These are phyloP conservation scores for Empis stercorea DNA, from an alignment of 2,888 invertebrate genomes.

Conservation along the genomic window DNA sequence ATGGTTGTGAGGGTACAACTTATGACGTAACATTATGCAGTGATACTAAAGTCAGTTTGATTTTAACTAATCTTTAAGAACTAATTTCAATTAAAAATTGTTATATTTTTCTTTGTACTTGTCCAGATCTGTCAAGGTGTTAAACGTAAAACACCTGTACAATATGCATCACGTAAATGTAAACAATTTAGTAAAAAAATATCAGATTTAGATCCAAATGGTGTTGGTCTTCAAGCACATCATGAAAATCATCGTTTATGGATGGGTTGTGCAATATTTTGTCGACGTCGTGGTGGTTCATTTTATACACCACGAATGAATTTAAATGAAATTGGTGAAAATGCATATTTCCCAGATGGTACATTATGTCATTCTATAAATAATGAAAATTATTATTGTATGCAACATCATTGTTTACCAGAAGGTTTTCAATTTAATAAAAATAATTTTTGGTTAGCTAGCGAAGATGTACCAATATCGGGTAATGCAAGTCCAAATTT, in stretches of 20 bases:
- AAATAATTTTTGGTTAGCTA: constrained; percentile 39
- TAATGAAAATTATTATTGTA: constrained; percentile 52
- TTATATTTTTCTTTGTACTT: constrained; percentile 23
- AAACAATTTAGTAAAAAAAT: constrained; percentile 46
- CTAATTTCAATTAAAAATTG: background rate
- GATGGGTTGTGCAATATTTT: constrained; percentile 72
- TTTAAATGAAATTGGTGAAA: constrained; percentile 56
- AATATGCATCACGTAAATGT: constrained; percentile 52
- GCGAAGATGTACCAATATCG: constrained; percentile 45
- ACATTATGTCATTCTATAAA: constrained; percentile 64
- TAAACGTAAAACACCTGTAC: constrained; percentile 39
- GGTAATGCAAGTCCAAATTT: constrained; percentile 48
- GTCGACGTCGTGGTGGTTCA: constrained; percentile 47
- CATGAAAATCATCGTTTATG: constrained; percentile 60
- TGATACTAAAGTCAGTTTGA: constrained; percentile 34
- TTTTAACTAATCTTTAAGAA: background rate
- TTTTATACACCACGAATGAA: constrained; percentile 66
- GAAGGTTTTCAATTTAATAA: constrained; percentile 53
- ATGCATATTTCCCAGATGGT: constrained; percentile 68
- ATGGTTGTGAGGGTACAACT: constrained; percentile 47
- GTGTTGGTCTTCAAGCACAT: constrained; percentile 59
- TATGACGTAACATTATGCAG: constrained; percentile 54
- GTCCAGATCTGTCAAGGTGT: constrained; percentile 6
- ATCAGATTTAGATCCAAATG: constrained; percentile 48
- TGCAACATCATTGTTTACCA: constrained; percentile 62